Evolutionary conservation across 2,888 invertebrate genomes (phyloP).

Genomic region (Drosophila helvetica): DNA sequence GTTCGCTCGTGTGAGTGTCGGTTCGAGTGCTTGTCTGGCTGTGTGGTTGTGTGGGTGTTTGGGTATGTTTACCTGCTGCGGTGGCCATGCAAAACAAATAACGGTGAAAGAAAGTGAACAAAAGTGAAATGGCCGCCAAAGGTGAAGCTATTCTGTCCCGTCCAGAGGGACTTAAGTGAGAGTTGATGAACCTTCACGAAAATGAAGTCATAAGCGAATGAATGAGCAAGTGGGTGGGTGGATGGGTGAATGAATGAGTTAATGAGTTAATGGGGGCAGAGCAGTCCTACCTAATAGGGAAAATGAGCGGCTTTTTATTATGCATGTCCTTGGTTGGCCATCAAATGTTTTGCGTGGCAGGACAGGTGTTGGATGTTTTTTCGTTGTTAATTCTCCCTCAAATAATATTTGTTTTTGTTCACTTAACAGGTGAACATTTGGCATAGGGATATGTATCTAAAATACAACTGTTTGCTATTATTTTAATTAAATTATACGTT

Average conservation of each 20-base stretch:
- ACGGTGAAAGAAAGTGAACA: slow-evolving; percentile 4
- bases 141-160: slow-evolving; percentile 14
- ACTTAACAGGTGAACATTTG: no score
- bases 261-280: not conserved
- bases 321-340: not conserved
- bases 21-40: slow-evolving; percentile 22
- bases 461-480: not conserved
- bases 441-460: no score
- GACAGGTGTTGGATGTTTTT: not conserved
- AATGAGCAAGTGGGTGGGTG: not conserved
- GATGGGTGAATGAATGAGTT: not conserved
- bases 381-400: no score
- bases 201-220: slow-evolving; percentile 31
- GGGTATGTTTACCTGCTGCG: not conserved
- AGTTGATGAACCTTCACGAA: slow-evolving; percentile 31
- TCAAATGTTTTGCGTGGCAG: not conserved
- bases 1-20: slow-evolving; percentile 20
- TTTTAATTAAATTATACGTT: not conserved
- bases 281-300: not conserved
- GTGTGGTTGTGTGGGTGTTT: slow-evolving; percentile 5
- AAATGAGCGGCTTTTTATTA: not conserved
- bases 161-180: slow-evolving; percentile 19
- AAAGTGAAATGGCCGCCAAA: slow-evolving; percentile 15
- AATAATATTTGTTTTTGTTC: no score
- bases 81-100: slow-evolving; percentile 19